These are phyloP conservation scores for Idaea dimidiata DNA, from an alignment of 2,888 invertebrate genomes.

Conservation along the genomic window DNA sequence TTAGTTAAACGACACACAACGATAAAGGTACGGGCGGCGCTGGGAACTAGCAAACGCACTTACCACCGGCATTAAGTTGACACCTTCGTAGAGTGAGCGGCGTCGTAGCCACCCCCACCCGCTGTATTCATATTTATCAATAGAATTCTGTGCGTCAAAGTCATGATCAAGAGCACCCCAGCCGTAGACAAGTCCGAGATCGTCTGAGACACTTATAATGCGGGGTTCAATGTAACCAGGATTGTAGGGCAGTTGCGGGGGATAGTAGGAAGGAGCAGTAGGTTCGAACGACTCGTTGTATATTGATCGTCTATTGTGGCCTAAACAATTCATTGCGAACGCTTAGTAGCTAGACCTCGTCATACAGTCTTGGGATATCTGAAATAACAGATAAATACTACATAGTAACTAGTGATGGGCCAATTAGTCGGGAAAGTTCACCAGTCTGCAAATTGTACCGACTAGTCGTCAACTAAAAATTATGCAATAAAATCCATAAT, in stretches of 20 bases:
- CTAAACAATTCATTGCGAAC: slow-evolving; percentile 64
- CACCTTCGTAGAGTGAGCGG: slow-evolving; percentile 72
- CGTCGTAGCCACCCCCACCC: slow-evolving; percentile 57
- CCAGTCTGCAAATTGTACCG: no score
- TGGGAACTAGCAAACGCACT: slow-evolving; percentile 47
- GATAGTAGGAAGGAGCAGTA: slow-evolving; percentile 57
- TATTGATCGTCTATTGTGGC: slow-evolving; percentile 44
- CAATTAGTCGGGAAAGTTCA: no score
- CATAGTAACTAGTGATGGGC: neutral
- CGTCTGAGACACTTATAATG: slow-evolving; percentile 32
- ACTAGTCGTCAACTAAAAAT: no score
- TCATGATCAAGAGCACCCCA: slow-evolving; percentile 45
- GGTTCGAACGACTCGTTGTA: slow-evolving; percentile 50
- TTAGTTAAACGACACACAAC: slow-evolving; percentile 9
- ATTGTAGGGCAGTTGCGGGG: slow-evolving; percentile 66
- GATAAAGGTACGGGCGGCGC: slow-evolving; percentile 1
- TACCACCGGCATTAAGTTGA: slow-evolving; percentile 73
- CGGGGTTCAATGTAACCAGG: slow-evolving; percentile 55
- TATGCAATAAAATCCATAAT: no score
- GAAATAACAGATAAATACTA: neutral
- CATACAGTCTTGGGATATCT: neutral
- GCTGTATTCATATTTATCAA: slow-evolving; percentile 43
- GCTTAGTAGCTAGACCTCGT: neutral
- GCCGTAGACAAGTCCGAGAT: slow-evolving; percentile 35
- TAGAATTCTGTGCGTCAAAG: slow-evolving; percentile 38